Evolutionary conservation across 2,888 invertebrate species (phyloP).

Genomic region (Temnothorax unifasciatus): DNA sequence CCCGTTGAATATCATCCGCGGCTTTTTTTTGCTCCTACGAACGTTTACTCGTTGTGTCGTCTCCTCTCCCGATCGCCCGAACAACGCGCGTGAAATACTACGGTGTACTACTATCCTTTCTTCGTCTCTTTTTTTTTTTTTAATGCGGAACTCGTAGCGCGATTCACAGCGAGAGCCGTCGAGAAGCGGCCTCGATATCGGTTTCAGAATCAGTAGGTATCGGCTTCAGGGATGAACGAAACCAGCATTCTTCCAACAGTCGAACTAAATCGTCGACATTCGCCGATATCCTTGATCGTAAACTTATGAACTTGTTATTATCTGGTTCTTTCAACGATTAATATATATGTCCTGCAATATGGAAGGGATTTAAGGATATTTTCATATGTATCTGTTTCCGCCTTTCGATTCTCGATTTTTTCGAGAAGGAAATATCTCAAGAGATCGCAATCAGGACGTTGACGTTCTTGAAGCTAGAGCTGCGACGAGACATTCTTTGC

Average conservation of each 20-base stretch:
- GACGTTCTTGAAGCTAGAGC: background rate
- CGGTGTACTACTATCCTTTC: conserved; percentile 48
- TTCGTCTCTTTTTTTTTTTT: conserved; percentile 16
- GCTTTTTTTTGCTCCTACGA: conserved; percentile 68
- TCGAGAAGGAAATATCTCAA: background rate
- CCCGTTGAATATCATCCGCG: conserved; percentile 67
- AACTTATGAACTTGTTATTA: conserved; percentile 13
- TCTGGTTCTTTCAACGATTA: conserved; percentile 8
- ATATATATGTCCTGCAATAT: background rate
- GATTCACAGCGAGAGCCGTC: conserved; percentile 2
- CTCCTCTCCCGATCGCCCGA: conserved; percentile 55
- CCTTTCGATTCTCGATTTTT: background rate
- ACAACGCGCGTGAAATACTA: conserved; percentile 61
- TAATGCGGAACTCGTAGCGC: conserved; percentile 31
- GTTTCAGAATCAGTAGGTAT: background rate
- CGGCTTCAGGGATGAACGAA: background rate
- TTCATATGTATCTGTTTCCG: background rate
- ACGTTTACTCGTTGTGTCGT: conserved; percentile 49
- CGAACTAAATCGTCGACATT: background rate
- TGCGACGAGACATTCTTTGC: background rate
- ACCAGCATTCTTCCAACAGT: background rate
- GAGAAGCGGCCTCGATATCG: conserved; percentile 19
- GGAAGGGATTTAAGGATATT: background rate
- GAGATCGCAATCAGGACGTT: background rate
- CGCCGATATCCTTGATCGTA: background rate